Percentiles rank a stretch among this genome's conserved stretches.
These are phyloP conservation scores for Noturus placidus DNA, from an alignment of 2,113 vertebrate genomes.

Conservation along the genomic window DNA sequence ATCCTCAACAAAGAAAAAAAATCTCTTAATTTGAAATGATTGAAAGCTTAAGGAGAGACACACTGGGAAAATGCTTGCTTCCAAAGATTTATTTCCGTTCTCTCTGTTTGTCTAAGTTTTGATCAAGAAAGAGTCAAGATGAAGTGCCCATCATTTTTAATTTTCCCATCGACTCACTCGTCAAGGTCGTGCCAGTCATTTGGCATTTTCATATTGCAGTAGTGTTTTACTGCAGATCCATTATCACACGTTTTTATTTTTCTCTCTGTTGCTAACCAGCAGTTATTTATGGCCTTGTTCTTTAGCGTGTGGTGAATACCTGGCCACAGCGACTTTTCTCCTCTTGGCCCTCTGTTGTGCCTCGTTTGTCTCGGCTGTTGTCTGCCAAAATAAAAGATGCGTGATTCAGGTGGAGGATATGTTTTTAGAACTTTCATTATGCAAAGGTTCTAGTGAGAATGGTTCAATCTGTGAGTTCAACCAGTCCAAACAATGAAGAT, in stretches of 20 bases:
- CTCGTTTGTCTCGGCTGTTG: slow-evolving; percentile 31
- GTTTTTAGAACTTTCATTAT: slow-evolving; percentile 48
- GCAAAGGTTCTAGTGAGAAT: slow-evolving; percentile 39
- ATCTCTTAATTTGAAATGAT: slow-evolving; percentile 62
- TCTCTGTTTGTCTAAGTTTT: slow-evolving; percentile 42
- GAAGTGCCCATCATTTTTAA: slow-evolving; percentile 27
- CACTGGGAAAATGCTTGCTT: slow-evolving; percentile 43
- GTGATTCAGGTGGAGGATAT: slow-evolving; percentile 34
- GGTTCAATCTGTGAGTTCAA: slow-evolving; percentile 47
- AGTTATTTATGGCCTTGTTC: slow-evolving; percentile 34
- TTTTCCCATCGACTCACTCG: slow-evolving; percentile 31
- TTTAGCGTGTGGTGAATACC: slow-evolving; percentile 20
- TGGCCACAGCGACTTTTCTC: slow-evolving; percentile 31
- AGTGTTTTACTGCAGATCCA: slow-evolving; percentile 27
- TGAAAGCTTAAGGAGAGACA: slow-evolving; percentile 54
- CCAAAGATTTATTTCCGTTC: slow-evolving; percentile 47
- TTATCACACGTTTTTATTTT: not conserved
- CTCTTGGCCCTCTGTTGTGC: not conserved
- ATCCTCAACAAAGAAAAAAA: slow-evolving; percentile 47
- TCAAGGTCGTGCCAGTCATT: slow-evolving; percentile 44
- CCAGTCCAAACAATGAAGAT: slow-evolving; percentile 36
- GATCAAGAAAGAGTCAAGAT: slow-evolving; percentile 43
- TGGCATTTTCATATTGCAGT: slow-evolving; percentile 27
- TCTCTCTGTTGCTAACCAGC: slow-evolving; percentile 16
- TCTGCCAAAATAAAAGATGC: slow-evolving; percentile 36